Evolutionary conservation across 1,140 invertebrate genomes (phyloP), one percentile per base, ranked within the genome.

Genomic region (Drosophila pruinosa): DNA sequence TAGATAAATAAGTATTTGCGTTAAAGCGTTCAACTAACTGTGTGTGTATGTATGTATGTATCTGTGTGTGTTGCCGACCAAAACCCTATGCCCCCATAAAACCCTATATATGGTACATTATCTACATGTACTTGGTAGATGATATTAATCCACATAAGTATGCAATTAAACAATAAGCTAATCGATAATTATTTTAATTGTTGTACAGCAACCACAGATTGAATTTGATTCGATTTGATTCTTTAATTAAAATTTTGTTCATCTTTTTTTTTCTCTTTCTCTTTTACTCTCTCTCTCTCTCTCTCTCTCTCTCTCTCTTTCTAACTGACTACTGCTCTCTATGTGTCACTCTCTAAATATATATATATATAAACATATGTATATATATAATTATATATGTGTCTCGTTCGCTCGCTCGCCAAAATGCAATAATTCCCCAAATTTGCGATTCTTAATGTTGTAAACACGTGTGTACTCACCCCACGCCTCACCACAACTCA

Each of bases 231-330:
- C 50, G n/a, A n/a, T n/a, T n/a, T n/a, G 19, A 69, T 45, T 78
- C 61, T 78, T 48, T 64, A 70, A 78, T 72, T 57, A 39, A 79
- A 70, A 73, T 80, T 81, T 79, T 79, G 75, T 72, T 81, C 68
- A 72, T 53, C 31, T 58, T 41, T 70, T 78, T 69, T 77, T 47
- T 70, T 34, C 50, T 47, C 43, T 56, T 31, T 57, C 36, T 76
- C 31, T 76, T 41, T 73, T 21, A 61, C 34, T 70, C 45, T 47
- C 56, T 75, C 43, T 74, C 47, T 73, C 22, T 69, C 28, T 74
- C 38, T 45, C 39, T 45, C 63, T 70, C 39, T 75, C 31, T 79
- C 22, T 43, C 41, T 36, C 54, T 74, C 58, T 64, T 39, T 74
- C 12, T 65, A 15, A 36, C 21, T 21, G 21, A 52, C 62, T 56